Evolutionary conservation across 2,888 invertebrate genomes (phyloP), one percentile per base, ranked within the genome.

Genomic region (Mellilla xanthometata): DNA sequence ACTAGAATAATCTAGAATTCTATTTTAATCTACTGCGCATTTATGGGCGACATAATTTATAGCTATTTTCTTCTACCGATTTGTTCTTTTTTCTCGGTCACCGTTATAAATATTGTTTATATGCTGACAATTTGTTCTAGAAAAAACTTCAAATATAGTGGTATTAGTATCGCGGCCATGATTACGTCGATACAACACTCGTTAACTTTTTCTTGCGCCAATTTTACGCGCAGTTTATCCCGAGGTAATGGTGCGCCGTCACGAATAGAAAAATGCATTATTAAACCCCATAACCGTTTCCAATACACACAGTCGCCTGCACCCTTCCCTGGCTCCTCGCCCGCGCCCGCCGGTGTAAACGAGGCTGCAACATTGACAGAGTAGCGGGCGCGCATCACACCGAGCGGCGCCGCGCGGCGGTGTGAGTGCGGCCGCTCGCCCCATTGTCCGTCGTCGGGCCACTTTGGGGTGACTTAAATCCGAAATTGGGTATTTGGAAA

Each of bases 381-480:
- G 15, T 6, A 5, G 15, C 15, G 4, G 15, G 15, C 15, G 6
- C 15, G 4, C 6, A 3, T 1, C 6, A 3, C 15, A 19, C 15
- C 51, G 47, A 12, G 13, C 62, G 69, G 67, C 63, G 76, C 86
- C 85, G 87, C 85, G 82, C n/a, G 69, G 68, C 63, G 76, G 83
- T 85, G 87, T 86, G 82, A 86, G 86, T 85, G 76, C 80, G 76
- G 72, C 70, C 62, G 65, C 66, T 60, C 54, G 61, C 66, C 67
- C 63, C 55, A 81, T 85, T 85, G 85, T 84, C 85, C 86, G 60
- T 72, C 79, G 74, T 77, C 76, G 71, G 81, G 82, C 88, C 86
- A 90, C 90, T 90, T 90, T 90, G 85, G 90, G 90, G 89, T 84
- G 89, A 90, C 89, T 90, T 90, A 90, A 90, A 90, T 90, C 90